Base-by-base conservation (phyloP, 2,797 vertebrate genomes). In the Hirundo rustica region DNA sequence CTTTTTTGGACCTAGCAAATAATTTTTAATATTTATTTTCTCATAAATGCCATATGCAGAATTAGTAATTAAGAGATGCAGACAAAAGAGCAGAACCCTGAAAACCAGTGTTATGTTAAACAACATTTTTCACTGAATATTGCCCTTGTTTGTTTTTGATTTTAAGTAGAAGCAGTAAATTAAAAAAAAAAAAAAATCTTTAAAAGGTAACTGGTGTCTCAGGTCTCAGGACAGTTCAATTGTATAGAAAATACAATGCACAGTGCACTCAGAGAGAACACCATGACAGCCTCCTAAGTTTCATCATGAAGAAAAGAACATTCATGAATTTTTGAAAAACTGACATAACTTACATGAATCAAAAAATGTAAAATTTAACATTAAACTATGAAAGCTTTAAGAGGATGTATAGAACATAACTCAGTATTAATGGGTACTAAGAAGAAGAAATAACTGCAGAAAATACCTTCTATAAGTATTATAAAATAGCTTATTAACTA, bases 11-110 rank as follows among this genome's bases (percentile, higher is more conserved):
- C 26, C 3, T 72, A 71, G 19, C 4, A 74, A 75, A 67, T 57
- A 50, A 27, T 72, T 94, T 93, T 95, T 89, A 91, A 85, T 94
- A 81, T 79, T 96, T 19, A 81, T 94, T 95, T 97, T 92, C 29
- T 85, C 89, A 91, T 54, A 94, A 89, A 86, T 74, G 36, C 47
- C 78, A 85, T 73, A 79, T 25, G 16, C 27, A 66, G 54, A 91
- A 50, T 68, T 75, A 89, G 60, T 36, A 96, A 93, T 95, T 86
- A 93, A 88, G 65, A 80, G 3, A 77, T 30, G 30, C 45, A 73
- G 18, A 42, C 15, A 8, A 95, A 95, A 65, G 32, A 92, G 77
- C 10, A 81, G 26, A 71, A 54, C n/a, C 19, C 40, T 75, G 44
- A 88, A 94, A 88, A 76, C 3, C 3, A 62, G 32, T 53, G 27